Conservation (phyloP, 2,113 vertebrate species). For the Struthio camelus region DNA sequence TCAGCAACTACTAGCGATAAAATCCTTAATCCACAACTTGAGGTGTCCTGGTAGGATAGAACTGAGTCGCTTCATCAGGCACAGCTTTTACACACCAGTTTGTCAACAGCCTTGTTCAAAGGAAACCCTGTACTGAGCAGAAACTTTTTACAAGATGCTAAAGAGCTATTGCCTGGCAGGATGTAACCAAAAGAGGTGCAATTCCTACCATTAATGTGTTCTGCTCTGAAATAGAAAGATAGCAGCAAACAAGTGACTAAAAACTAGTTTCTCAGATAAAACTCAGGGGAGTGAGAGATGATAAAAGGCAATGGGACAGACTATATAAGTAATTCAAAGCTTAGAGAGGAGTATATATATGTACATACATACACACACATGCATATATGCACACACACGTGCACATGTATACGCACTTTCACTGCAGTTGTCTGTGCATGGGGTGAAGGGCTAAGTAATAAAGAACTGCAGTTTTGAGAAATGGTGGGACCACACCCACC, state of each 20-base stretch:
- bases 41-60: too few relatives aligned
- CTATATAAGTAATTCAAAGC: not conserved
- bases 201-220: not conserved
- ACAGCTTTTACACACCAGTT: not conserved
- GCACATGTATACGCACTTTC: not conserved
- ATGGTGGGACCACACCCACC: rapidly evolving
- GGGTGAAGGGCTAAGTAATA: not conserved
- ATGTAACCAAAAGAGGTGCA: not conserved
- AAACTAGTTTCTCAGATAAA: not conserved
- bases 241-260: not conserved
- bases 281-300: not conserved
- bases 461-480: not conserved
- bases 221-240: not conserved
- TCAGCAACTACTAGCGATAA: not conserved
- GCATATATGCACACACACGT: not conserved
- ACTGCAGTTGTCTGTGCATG: not conserved
- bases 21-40: not conserved
- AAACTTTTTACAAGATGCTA: not conserved
- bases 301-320: not conserved
- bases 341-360: not conserved
- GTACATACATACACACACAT: not conserved
- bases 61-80: too few relatives aligned
- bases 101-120: not conserved
- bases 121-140: not conserved
- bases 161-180: not conserved